Percentiles rank a stretch among this genome's conserved stretches.
Conservation (phyloP, 1,140 invertebrate species). For the Drosophila novamexicana region DNA sequence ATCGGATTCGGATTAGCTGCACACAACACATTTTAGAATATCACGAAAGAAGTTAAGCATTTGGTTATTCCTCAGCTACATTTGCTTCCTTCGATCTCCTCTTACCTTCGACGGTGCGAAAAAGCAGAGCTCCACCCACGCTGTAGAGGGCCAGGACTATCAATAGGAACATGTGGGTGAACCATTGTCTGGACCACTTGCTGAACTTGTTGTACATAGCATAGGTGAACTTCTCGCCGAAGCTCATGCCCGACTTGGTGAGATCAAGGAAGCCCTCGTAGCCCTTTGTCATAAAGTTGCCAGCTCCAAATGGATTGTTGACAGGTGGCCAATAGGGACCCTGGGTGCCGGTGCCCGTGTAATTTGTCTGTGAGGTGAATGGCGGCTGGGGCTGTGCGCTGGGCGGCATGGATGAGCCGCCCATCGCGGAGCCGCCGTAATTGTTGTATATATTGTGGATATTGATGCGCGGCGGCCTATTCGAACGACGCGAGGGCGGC, state of each 20-base stretch:
- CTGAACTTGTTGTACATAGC: conserved; percentile 92
- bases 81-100: background rate
- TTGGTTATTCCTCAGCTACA: too few relatives aligned
- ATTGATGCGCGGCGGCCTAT: conserved; percentile 72
- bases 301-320: conserved; percentile 87
- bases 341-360: conserved; percentile 29
- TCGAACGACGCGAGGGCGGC: conserved; percentile 58
- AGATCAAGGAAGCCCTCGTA: conserved; percentile 91
- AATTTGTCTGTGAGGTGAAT: conserved; percentile 66
- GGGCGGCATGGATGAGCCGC: conserved; percentile 57
- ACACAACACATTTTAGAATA: background rate
- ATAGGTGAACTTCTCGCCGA: conserved; percentile 92
- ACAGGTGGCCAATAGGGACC: conserved; percentile 84
- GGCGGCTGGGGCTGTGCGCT: conserved; percentile 70
- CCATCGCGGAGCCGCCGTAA: conserved; percentile 41
- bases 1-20: too few relatives aligned
- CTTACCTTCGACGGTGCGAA: conserved; percentile 90
- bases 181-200: conserved; percentile 92
- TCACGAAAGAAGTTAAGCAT: background rate
- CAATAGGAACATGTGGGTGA: conserved; percentile 94
- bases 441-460: conserved; percentile 57
- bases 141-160: conserved; percentile 91
- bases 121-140: conserved; percentile 90
- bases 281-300: conserved; percentile 90
- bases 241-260: conserved; percentile 91